These are phyloP conservation scores for Tenodera sinensis DNA, from an alignment of 2,888 invertebrate genomes.

Conservation along the genomic window DNA sequence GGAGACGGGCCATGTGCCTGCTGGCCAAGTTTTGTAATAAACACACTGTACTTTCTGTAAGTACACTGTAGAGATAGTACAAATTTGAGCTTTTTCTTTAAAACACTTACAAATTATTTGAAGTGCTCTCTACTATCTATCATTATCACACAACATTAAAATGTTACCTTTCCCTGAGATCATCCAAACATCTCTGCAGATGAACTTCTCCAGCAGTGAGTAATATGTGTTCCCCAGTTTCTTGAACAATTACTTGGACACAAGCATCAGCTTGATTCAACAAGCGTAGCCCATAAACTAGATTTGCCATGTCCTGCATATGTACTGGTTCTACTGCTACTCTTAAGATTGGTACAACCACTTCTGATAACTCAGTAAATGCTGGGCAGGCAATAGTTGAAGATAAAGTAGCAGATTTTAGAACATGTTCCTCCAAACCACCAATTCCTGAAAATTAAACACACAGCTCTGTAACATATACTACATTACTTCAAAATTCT, in stretches of 20 bases:
- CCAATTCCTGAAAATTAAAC: constrained; percentile 62
- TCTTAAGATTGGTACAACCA: constrained; percentile 83
- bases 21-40: too few relatives aligned
- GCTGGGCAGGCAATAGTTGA: constrained; percentile 78
- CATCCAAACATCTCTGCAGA: constrained; percentile 90
- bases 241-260: constrained; percentile 83
- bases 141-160: not conserved
- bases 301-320: constrained; percentile 67
- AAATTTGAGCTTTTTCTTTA: too few relatives aligned
- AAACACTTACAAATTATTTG: too few relatives aligned
- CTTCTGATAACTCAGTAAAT: constrained; percentile 74
- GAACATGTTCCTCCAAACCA: constrained; percentile 75
- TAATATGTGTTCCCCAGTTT: constrained; percentile 92
- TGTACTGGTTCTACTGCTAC: constrained; percentile 89
- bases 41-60: too few relatives aligned
- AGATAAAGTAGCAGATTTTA: constrained; percentile 88
- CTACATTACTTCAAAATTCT: not conserved
- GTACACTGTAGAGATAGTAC: too few relatives aligned
- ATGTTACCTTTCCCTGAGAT: constrained; percentile 62
- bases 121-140: too few relatives aligned
- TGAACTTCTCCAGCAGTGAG: constrained; percentile 97
- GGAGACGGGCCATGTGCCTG: too few relatives aligned
- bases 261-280: constrained; percentile 94
- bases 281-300: constrained; percentile 66
- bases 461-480: not conserved